Base-by-base conservation (phyloP, 2,113 vertebrate genomes). In the Nettapus auritus region DNA sequence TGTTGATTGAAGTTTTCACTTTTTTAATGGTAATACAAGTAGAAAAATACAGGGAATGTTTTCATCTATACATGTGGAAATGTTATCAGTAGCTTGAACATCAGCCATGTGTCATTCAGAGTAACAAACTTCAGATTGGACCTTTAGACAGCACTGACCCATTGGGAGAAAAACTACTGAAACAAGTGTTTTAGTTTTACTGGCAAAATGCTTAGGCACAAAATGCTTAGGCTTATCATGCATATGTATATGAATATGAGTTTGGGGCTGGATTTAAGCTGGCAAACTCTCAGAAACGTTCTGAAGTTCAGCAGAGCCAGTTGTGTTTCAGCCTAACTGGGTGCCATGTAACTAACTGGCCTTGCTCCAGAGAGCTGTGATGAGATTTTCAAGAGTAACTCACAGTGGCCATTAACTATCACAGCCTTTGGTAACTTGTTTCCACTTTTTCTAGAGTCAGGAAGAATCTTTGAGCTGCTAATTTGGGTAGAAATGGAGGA, bases 401-500 rank as follows among this genome's bases (percentile, higher is more conserved):
- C 64, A 42, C 7, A 40, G 29, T 85, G 88, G 68, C 80, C 31
- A 46, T 92, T 93, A 56, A 55, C n/a, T 91, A 33, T 83, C 75
- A 22, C 63, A 75, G 12, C 50, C 71, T 31, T 86, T 68, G 16
- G 56, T 96, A 88, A 86, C 33, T 52, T 90, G 63, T 93, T 94
- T 93, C 86, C 33, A 68, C 69, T 66, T 94, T 92, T 92, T 93
- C 59, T 91, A 57, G 56, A 42, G 73, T 69, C 38, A 86, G 38
- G 64, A 77, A 86, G 74, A 96, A 96, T 68, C 40, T 81, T 82
- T 75, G 40, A 96, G 52, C 63, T 62, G 81, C 76, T 89, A 75
- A 87, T 71, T 89, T 86, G 74, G 89, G n/a, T 83, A 89, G 57
- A 92, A 90, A 68, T 81, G 56, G 63, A 87, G 19, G 50, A 86